A percentile compares a stretch with the other conserved stretches of the same genome.
phyloP scores from a whole-genome alignment of 1,140 invertebrate genomes.

The Trinorchestia longiramus region DNA sequence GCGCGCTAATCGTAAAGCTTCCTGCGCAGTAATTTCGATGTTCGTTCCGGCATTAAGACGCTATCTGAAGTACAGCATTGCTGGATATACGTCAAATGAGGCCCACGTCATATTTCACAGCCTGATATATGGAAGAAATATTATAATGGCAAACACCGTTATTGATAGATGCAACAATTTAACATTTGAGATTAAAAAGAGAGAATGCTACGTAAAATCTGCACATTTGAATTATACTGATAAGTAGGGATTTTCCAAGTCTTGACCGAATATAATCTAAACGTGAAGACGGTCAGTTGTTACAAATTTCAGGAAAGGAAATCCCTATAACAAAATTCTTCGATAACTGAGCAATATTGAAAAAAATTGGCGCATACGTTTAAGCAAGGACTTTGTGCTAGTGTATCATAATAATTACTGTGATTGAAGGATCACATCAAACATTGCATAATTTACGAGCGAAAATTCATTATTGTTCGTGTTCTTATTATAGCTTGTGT shows the following conservation, averaged over 20 bases:
- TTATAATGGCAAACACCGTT: neutral
- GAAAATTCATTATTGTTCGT: neutral
- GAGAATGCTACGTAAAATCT: neutral
- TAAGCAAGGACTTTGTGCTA: neutral
- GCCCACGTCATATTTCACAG: neutral
- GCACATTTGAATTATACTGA: neutral
- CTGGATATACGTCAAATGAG: neutral
- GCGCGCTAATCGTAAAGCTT: neutral
- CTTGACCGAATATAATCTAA: neutral
- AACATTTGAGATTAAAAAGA: neutral
- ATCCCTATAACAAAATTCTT: neutral
- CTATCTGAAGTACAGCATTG: neutral
- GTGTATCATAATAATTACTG: neutral
- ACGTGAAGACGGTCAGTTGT: neutral
- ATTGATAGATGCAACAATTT: neutral
- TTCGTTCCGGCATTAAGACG: neutral
- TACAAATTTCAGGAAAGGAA: neutral
- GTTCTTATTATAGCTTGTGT: neutral
- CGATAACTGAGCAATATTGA: neutral
- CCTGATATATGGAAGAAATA: neutral
- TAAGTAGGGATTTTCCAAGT: neutral
- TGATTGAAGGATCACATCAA: neutral
- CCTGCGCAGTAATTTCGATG: neutral
- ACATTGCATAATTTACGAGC: neutral
- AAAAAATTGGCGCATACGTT: neutral